Evolutionary conservation across 1,140 invertebrate species (phyloP).

Genomic region (Scaptomyza hsui): DNA sequence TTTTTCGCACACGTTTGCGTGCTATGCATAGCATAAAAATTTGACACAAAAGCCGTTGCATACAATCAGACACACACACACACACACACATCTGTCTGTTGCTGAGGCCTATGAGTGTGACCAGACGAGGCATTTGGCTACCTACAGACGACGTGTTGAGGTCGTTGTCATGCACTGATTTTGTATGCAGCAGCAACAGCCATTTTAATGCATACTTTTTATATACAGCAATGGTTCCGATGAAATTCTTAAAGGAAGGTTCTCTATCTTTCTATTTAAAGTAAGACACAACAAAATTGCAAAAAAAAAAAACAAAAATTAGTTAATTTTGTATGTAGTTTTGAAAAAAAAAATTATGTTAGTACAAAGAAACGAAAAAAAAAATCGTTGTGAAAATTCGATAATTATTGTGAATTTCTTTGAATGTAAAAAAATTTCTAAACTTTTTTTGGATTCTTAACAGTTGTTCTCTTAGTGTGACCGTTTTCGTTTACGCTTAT

Average conservation of each 20-base stretch:
- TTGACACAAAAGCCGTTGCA: conserved; percentile 79
- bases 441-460: too few relatives aligned
- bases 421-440: too few relatives aligned
- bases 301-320: too few relatives aligned
- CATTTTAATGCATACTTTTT: conserved; percentile 42
- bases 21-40: conserved; percentile 80
- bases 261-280: background rate
- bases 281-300: background rate
- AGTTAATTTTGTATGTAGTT: too few relatives aligned
- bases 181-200: conserved; percentile 56
- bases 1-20: conserved; percentile 72
- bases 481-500: too few relatives aligned
- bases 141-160: conserved; percentile 50
- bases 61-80: conserved; percentile 58
- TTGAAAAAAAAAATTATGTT: too few relatives aligned
- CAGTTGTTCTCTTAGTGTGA: too few relatives aligned
- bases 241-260: background rate
- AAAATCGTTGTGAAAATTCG: too few relatives aligned
- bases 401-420: too few relatives aligned
- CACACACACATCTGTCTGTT: too few relatives aligned
- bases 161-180: conserved; percentile 65
- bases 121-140: conserved; percentile 22
- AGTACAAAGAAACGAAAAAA: too few relatives aligned
- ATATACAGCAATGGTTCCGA: conserved; percentile 14
- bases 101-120: conserved; percentile 25